Conservation (phyloP, 2,113 vertebrate species). For the Phalacrocorax brasilianus region DNA sequence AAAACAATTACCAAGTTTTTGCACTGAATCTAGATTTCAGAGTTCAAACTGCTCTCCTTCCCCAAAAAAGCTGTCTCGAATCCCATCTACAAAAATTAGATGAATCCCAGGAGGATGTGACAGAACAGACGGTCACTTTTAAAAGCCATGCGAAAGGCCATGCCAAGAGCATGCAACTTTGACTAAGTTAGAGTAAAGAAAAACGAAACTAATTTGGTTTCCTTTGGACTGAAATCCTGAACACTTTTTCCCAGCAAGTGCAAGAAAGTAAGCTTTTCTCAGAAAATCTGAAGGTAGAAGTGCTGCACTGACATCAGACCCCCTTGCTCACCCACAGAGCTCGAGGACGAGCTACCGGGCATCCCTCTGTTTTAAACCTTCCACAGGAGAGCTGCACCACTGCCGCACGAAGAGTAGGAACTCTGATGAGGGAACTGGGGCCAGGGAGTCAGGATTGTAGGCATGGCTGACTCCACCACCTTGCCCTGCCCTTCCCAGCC, state of each 20-base stretch:
- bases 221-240: not conserved
- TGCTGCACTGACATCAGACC: not conserved
- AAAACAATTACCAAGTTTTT: not conserved
- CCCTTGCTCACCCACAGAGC: not conserved
- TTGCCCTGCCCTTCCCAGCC: not conserved
- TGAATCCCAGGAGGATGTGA: not conserved
- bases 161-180: not conserved
- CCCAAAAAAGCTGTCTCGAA: not conserved
- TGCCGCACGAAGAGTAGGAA: not conserved
- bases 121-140: not conserved
- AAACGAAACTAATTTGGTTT: not conserved
- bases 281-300: not conserved
- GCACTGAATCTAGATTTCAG: not conserved
- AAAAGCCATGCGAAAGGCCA: not conserved
- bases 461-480: not conserved
- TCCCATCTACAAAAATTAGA: not conserved
- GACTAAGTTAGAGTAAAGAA: not conserved
- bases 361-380: not conserved
- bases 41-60: not conserved
- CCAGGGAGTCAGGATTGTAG: not conserved
- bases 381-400: rapidly evolving
- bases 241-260: not conserved
- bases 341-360: not conserved
- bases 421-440: not conserved
- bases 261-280: not conserved